phyloP scores from a whole-genome alignment of 1,140 invertebrate genomes.

The Listronotus oregonensis region DNA sequence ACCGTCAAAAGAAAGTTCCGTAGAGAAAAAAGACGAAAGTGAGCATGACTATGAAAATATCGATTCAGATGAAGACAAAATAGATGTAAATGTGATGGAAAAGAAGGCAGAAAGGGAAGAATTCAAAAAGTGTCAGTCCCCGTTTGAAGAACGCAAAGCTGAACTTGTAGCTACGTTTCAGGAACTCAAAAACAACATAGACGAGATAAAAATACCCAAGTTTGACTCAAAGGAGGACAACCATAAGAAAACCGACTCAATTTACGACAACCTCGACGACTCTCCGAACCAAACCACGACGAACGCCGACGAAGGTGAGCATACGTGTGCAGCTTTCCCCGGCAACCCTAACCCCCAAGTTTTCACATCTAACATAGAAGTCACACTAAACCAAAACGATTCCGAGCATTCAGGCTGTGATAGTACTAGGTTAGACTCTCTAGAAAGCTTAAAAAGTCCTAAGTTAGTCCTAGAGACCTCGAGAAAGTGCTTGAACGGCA shows the following conservation, averaged over 20 bases:
- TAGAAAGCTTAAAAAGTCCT: slow-evolving; percentile 51
- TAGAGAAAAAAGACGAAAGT: slow-evolving; percentile 13
- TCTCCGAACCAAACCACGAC: slow-evolving; percentile 3
- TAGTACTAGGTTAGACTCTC: slow-evolving; percentile 33
- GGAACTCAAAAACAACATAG: slow-evolving; percentile 45
- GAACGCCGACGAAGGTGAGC: slow-evolving; percentile 42
- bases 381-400: not conserved
- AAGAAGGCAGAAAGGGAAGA: slow-evolving; percentile 11
- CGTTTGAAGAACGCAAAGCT: slow-evolving; percentile 48
- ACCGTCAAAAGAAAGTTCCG: slow-evolving; percentile 40
- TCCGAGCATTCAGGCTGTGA: slow-evolving; percentile 16
- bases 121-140: slow-evolving; percentile 39
- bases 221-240: slow-evolving; percentile 6
- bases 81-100: slow-evolving; percentile 13
- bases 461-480: slow-evolving; percentile 48
- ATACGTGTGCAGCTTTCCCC: slow-evolving; percentile 14
- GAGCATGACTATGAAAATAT: slow-evolving; percentile 54
- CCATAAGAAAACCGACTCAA: slow-evolving; percentile 25
- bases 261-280: slow-evolving; percentile 30
- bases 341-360: slow-evolving; percentile 6
- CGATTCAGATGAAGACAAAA: slow-evolving; percentile 41
- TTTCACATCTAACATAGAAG: slow-evolving; percentile 6
- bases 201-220: slow-evolving; percentile 32
- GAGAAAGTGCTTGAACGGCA: slow-evolving; percentile 17
- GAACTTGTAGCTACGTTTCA: slow-evolving; percentile 48